These are phyloP conservation scores for Drosophila dunni DNA, from an alignment of 1,140 invertebrate species.

Conservation along the genomic window DNA sequence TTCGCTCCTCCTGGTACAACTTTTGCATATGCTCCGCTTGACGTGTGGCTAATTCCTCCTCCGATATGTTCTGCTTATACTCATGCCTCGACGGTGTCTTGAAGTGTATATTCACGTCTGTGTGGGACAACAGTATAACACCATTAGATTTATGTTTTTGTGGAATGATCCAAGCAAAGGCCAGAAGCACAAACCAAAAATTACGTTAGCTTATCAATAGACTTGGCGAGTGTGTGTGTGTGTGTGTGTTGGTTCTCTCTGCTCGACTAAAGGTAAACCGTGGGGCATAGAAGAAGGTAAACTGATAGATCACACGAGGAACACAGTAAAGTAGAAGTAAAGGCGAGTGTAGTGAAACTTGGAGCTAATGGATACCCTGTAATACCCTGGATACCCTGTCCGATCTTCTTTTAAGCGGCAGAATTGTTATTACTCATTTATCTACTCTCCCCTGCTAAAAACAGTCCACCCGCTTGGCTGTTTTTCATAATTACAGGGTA, in stretches of 20 bases:
- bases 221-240: neutral
- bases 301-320: neutral
- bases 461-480: neutral
- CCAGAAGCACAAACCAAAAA: slow-evolving; percentile 24
- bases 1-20: slow-evolving; percentile 94
- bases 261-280: neutral
- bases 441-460: too few relatives aligned
- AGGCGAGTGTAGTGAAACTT: too few relatives aligned
- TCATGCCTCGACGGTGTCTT: slow-evolving; percentile 93
- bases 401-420: too few relatives aligned
- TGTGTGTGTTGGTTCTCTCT: slow-evolving; percentile 10
- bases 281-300: neutral
- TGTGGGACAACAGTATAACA: slow-evolving; percentile 94
- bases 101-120: slow-evolving; percentile 97
- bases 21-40: slow-evolving; percentile 96
- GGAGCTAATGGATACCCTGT: too few relatives aligned
- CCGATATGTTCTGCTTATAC: slow-evolving; percentile 91
- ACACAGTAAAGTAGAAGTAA: too few relatives aligned
- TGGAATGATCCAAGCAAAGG: slow-evolving; percentile 23
- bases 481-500: slow-evolving; percentile 5
- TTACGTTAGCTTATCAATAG: neutral
- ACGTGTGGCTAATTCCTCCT: slow-evolving; percentile 92
- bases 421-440: too few relatives aligned
- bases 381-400: too few relatives aligned
- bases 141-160: slow-evolving; percentile 84